Percentiles rank a stretch among this genome's conserved stretches.
These are phyloP conservation scores for Oncorhynchus masou DNA, from an alignment of 2,113 vertebrate genomes.

Conservation along the genomic window DNA sequence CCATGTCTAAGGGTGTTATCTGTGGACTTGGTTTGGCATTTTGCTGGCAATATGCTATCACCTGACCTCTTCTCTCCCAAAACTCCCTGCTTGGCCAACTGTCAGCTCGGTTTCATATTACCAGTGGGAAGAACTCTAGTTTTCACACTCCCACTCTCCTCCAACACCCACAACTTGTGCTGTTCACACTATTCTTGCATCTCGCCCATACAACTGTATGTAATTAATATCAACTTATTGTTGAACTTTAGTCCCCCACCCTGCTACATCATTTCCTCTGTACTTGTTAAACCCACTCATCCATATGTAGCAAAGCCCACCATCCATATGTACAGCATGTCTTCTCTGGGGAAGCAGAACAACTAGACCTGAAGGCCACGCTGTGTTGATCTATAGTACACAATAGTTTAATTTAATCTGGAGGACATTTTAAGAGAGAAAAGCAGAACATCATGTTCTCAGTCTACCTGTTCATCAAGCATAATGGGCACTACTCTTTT, in stretches of 20 bases:
- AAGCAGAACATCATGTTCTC: not conserved
- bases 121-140: slow-evolving; percentile 47
- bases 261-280: slow-evolving; percentile 32
- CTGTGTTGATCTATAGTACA: slow-evolving; percentile 30
- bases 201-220: slow-evolving; percentile 24
- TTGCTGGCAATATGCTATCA: slow-evolving; percentile 14
- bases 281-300: slow-evolving; percentile 28
- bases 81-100: slow-evolving; percentile 21
- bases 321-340: not conserved
- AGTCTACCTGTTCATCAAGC: slow-evolving; percentile 27
- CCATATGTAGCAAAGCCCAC: slow-evolving; percentile 18
- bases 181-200: slow-evolving; percentile 30
- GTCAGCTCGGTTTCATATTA: slow-evolving; percentile 35
- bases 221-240: slow-evolving; percentile 54
- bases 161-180: slow-evolving; percentile 16
- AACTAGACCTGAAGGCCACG: not conserved
- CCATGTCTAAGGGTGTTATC: not conserved
- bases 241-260: slow-evolving; percentile 41
- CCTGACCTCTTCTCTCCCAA: slow-evolving; percentile 6
- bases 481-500: slow-evolving; percentile 8
- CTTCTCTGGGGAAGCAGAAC: slow-evolving; percentile 20
- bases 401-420: not conserved
- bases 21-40: not conserved
- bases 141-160: slow-evolving; percentile 48
- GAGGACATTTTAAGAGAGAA: slow-evolving; percentile 22